A percentile compares a stretch with the other conserved stretches of the same genome.
These are phyloP conservation scores for Leptocoma aspasia DNA, from an alignment of 2,113 vertebrate species.

Conservation along the genomic window DNA sequence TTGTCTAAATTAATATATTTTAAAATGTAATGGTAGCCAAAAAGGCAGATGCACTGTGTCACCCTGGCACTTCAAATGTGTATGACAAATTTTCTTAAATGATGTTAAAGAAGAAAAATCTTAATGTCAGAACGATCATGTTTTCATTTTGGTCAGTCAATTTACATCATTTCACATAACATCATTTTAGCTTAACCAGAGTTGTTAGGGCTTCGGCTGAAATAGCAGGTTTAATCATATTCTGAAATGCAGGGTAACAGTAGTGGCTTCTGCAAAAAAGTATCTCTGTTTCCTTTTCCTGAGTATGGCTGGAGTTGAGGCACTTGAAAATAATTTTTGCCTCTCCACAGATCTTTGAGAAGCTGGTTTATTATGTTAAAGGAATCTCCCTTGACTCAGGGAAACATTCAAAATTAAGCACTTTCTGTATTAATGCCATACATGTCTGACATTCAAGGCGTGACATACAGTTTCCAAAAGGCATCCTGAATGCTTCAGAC, in stretches of 20 bases:
- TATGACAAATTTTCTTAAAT: background rate
- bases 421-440: background rate
- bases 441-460: background rate
- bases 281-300: background rate
- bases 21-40: background rate
- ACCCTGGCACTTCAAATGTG: background rate
- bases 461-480: background rate
- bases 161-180: background rate
- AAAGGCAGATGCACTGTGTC: background rate
- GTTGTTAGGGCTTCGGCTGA: background rate
- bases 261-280: background rate
- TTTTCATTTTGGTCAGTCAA: background rate
- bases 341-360: background rate
- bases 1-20: background rate
- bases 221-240: background rate
- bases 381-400: background rate
- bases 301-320: background rate
- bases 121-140: background rate
- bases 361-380: background rate
- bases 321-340: background rate
- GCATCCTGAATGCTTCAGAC: background rate
- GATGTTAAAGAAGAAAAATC: background rate
- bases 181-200: background rate
- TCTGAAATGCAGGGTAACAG: background rate
- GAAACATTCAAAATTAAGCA: background rate